A percentile compares a stretch with the other conserved stretches of the same genome.
Evolutionary conservation across 2,113 vertebrate species (phyloP).

Genomic region (Scalopus aquaticus): DNA sequence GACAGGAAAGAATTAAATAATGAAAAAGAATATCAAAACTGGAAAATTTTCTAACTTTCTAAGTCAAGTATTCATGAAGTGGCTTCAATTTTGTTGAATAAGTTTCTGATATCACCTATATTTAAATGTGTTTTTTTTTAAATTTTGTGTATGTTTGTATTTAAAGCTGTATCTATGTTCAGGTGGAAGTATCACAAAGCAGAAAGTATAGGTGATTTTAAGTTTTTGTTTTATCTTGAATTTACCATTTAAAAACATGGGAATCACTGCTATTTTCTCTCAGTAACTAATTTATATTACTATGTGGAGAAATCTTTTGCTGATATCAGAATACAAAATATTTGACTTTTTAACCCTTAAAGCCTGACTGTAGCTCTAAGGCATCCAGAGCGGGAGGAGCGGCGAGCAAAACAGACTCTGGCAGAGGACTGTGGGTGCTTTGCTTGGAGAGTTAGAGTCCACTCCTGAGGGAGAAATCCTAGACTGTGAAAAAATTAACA

Average conservation of each 20-base stretch:
- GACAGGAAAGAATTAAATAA: background rate
- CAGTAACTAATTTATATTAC: conserved; percentile 25
- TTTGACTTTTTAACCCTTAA: no score
- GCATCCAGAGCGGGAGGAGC: no score
- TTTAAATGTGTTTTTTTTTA: background rate
- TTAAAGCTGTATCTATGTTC: conserved; percentile 30
- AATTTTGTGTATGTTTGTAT: background rate
- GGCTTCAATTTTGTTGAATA: conserved; percentile 15
- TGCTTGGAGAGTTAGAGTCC: no score
- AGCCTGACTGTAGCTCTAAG: no score
- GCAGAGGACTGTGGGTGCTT: no score
- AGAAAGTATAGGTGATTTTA: conserved; percentile 23
- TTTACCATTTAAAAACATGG: conserved; percentile 23
- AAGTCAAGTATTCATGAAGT: conserved; percentile 13
- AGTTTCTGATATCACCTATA: conserved; percentile 23
- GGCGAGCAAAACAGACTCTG: no score
- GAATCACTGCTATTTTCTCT: background rate
- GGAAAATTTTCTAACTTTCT: background rate
- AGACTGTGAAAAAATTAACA: no score
- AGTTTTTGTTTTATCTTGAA: conserved; percentile 40
- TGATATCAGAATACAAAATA: conserved; percentile 21
- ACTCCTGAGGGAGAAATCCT: no score
- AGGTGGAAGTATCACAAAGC: conserved; percentile 46
- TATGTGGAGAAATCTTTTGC: conserved; percentile 12
- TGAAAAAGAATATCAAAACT: conserved; percentile 15